Conservation (phyloP, 2,888 invertebrate genomes). For the Nomada ferruginata region DNA sequence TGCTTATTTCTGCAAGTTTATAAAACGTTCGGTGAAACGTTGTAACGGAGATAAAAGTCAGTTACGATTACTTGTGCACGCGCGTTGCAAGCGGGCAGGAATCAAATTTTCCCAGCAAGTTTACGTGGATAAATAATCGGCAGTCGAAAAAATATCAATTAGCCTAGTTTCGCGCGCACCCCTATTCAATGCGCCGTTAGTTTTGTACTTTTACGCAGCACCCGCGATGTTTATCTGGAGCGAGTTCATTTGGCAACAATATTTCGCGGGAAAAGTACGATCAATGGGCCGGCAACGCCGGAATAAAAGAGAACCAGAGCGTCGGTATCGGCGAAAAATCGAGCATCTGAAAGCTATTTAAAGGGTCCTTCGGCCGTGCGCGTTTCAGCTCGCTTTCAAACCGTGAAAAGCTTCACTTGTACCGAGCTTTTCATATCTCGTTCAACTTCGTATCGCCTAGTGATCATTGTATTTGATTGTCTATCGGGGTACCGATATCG, state of each 20-base stretch:
- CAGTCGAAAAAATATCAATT: background rate
- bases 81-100: too few relatives aligned
- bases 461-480: slow-evolving; percentile 20
- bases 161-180: background rate
- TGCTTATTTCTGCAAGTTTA: background rate
- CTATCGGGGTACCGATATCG: background rate
- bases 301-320: slow-evolving; percentile 6
- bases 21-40: background rate
- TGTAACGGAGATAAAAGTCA: too few relatives aligned
- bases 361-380: slow-evolving; percentile 1
- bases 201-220: background rate
- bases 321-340: slow-evolving; percentile 30
- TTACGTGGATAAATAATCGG: background rate
- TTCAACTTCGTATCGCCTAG: slow-evolving; percentile 12
- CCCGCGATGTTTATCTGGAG: background rate
- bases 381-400: slow-evolving; percentile 27
- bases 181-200: too few relatives aligned
- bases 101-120: too few relatives aligned
- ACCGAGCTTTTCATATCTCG: slow-evolving; percentile 38
- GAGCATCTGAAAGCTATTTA: slow-evolving; percentile 32
- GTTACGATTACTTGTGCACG: too few relatives aligned
- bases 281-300: background rate
- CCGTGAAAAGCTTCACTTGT: slow-evolving; percentile 34
- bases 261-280: background rate
- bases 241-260: background rate